Conservation (phyloP, 2,888 invertebrate genomes). For the Himalopsyche anomala region DNA sequence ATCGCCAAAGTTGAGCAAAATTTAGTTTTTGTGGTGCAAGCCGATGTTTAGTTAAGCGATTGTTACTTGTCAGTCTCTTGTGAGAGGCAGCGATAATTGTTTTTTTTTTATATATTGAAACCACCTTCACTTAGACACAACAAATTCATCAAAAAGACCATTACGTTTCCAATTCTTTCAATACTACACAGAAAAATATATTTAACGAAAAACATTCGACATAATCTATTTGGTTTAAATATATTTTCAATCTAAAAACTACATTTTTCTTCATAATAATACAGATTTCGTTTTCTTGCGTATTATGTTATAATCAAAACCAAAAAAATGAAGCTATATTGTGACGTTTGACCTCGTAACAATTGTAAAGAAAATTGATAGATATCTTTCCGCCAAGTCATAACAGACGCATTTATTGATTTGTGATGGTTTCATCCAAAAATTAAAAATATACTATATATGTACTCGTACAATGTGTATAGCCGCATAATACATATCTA, state of each 20-base stretch:
- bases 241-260: neutral
- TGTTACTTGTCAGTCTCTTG: no score
- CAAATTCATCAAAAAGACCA: no score
- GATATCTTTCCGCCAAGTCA: conserved; percentile 21
- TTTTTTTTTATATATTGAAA: no score
- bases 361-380: conserved; percentile 37
- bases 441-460: neutral
- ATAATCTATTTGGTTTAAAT: no score
- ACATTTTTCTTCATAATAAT: neutral
- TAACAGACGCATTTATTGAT: conserved; percentile 8
- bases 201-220: neutral
- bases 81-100: no score
- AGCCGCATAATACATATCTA: no score
- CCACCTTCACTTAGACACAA: no score
- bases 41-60: no score
- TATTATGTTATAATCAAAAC: conserved; percentile 26
- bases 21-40: no score
- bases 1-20: no score
- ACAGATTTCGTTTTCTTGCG: neutral
- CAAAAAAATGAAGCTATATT: neutral
- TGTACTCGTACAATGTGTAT: no score
- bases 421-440: conserved; percentile 16
- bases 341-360: conserved; percentile 20
- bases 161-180: no score
- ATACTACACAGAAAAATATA: neutral